Base-by-base conservation (phyloP, 2,888 invertebrate genomes). In the Cataglyphis albicans region DNA sequence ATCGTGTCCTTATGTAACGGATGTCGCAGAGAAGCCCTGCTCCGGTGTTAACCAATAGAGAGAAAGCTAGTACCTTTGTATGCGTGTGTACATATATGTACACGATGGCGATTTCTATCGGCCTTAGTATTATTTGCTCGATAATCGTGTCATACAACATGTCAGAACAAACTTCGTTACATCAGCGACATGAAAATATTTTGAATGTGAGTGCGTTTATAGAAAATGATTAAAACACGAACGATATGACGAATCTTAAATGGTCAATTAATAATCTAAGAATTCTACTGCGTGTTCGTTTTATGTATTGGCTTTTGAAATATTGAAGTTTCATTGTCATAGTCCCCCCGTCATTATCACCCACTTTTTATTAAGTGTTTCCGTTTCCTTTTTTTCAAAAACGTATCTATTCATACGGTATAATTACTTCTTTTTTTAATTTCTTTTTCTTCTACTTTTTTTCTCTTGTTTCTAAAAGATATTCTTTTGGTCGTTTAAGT, bases 51-150 rank as follows among this genome's bases (percentile, higher is more conserved):
- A 55, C 21, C 63, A 63, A 64, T 76, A 63, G 44, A 75, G 32
- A 18, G 52, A 74, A 59, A 61, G 32, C 21, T 12, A 59, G 12
- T 25, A 18, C 57, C 32, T 52, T 52, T 52, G 52, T n/a, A 7
- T 41, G 12, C 41, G 7, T 29, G 12, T 59, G 32, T 55, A 32
- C 44, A n/a, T 61, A n/a, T 70, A 70, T 52, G 81, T 63, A 75
- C 29, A 63, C 75, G 35, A 57, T 52, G 59, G 64, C 81, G 68
- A 68, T 67, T 68, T 61, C 74, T 44, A 21, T 25, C 48, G 65
- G 38, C 82, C 70, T 84, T 81, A 70, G 41, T 70, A 75, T 82
- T 70, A 84, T 72, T 76, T 82, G 48, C 38, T 52, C 63, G 44
- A 72, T 61, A 55, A 61, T 67, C 76, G 41, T 15, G 5, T 44